phyloP scores from a whole-genome alignment of 2,797 vertebrate species.

The Lutjanus argentimaculatus region DNA sequence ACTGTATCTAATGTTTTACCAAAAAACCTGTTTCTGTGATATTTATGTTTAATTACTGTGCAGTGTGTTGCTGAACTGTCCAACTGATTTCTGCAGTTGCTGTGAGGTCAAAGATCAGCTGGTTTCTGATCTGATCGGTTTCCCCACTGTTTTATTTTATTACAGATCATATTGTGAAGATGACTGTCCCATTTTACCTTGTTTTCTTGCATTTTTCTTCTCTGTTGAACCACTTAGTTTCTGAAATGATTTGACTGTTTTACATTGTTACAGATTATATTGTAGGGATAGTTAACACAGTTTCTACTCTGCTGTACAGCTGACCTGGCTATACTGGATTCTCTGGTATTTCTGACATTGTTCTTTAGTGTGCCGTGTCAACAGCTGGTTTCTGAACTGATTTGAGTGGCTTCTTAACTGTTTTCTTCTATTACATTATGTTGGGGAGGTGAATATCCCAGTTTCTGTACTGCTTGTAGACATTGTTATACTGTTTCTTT shows the following conservation, averaged over 20 bases:
- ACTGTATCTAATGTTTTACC: background rate
- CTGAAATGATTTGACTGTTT: too few relatives aligned
- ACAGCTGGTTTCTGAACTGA: background rate
- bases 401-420: too few relatives aligned
- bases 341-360: background rate
- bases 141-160: too few relatives aligned
- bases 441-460: background rate
- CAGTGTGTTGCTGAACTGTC: background rate
- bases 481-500: constrained; percentile 1
- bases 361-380: background rate
- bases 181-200: background rate
- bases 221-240: background rate
- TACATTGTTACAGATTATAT: too few relatives aligned
- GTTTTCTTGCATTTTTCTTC: too few relatives aligned
- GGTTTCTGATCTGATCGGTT: background rate
- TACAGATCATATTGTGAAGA: too few relatives aligned
- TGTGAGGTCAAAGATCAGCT: background rate
- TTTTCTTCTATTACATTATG: background rate
- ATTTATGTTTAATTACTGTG: too few relatives aligned
- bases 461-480: background rate
- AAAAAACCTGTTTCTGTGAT: background rate
- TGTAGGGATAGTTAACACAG: background rate
- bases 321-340: background rate
- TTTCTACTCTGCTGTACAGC: background rate
- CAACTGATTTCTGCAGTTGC: too few relatives aligned